Base-by-base conservation (phyloP, 2,888 invertebrate genomes). In the Chymomyza caudatula region DNA sequence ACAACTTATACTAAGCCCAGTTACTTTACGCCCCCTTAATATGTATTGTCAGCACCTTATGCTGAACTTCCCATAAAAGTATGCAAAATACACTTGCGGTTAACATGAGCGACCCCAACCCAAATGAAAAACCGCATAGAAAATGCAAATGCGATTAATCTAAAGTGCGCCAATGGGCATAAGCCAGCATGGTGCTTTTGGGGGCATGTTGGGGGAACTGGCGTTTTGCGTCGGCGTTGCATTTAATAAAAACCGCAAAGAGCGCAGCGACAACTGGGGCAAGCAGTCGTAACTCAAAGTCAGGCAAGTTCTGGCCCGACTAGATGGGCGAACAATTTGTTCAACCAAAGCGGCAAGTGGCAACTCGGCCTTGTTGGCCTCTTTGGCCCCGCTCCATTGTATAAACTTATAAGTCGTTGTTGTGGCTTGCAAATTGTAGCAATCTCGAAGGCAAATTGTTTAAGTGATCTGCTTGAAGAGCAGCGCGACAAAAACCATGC, bases 391-490 rank as follows among this genome's bases (percentile, higher is more conserved):
- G 29, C 11, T 37, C 2, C 29, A 11, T 61, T 65, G 62, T 56
- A 58, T 57, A 37, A 69, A 59, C 64, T 57, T 20, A 53, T 13
- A 22, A 23, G 23, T 49, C 17, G 22, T 25, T 42, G 44, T 52
- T 63, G 58, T 25, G 43, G 77, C 65, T 74, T 77, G 78, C 73
- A 77, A 77, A 77, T 77, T 77, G 78, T 78, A 77, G 75, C 68
- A 73, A 77, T 67, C 59, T 63, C 72, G 51, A 67, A 29, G 56
- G 49, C 59, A 69, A 76, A 73, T 71, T 63, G 65, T 57, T 69
- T 64, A 62, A 67, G 60, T 49, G 54, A 42, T 22, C 23, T 15
- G 55, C 11, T 20, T 11, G 55, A 15, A 22, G 1, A 13, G n/a
- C 43, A 52, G 53, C 62, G 69, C 67, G 69, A 71, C 67, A 74